Base-by-base conservation (phyloP, 2,797 vertebrate species). In the Phoxinus dragarum region DNA sequence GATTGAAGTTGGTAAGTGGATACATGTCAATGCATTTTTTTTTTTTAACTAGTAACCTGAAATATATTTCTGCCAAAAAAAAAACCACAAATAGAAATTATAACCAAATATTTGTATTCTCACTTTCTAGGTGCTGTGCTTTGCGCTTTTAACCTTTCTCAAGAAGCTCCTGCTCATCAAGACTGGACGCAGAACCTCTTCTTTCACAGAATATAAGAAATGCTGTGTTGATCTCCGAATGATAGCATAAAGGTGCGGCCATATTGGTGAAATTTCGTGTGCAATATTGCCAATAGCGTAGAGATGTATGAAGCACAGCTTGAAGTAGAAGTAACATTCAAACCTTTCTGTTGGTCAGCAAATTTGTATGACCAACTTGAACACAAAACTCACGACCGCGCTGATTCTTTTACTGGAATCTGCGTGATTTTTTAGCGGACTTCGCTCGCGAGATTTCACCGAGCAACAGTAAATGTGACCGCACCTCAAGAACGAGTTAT, bases 91-190 rank as follows among this genome's bases (percentile, higher is more conserved):
- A 31, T 54, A 19, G 1, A 66, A 17, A 47, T 34, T 9, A 34
- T 80, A 67, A 68, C 31, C 11, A 38, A 80, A 49, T 52, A 42
- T 80, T 54, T 86, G 0, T 81, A n/a, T 67, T 87, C 16, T 49
- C 47, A 49, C 23, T 83, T 88, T 88, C 14, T 83, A 91, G 89
- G 82, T 91, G 89, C 87, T 91, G 89, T 88, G 88, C 88, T 69
- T 87, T 91, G 80, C 84, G 86, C 59, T 87, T 81, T 85, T 90
- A 87, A 88, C 78, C 52, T 40, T 61, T 5, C 19, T 2, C 27
- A 34, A 66, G 16, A 34, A 81, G 82, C 78, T n/a, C 9, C 34
- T 66, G 69, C 64, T 38, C 34, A 56, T 19, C 8, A 77, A 68
- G 64, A 80, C 31, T 3, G 36, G 5, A 11, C 52, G 54, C 68